phyloP scores from a whole-genome alignment of 2,888 invertebrate genomes.

The Polia nebulosa region DNA sequence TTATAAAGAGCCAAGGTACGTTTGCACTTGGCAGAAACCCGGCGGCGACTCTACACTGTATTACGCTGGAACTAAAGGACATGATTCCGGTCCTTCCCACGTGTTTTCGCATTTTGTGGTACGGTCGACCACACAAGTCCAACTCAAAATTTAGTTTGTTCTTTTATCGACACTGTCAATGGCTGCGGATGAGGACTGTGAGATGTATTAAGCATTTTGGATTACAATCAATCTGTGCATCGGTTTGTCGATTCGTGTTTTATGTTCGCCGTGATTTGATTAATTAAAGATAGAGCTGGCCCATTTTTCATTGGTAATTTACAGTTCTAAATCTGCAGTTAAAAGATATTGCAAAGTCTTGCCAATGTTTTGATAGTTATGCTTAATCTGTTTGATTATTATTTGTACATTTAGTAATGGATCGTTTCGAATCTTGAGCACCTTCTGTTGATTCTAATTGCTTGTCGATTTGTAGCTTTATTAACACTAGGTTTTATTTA shows the following conservation, averaged over 20 bases:
- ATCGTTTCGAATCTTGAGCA: constrained; percentile 13
- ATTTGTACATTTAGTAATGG: not conserved
- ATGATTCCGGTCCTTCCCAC: constrained; percentile 78
- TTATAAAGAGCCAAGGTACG: constrained; percentile 12
- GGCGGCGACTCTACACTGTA: constrained; percentile 37
- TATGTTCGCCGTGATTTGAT: not conserved
- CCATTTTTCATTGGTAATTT: not conserved
- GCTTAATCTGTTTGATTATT: constrained; percentile 10
- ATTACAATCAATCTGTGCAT: not conserved
- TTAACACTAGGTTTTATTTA: too few relatives aligned
- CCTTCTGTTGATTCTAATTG: constrained; percentile 7
- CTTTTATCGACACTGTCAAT: constrained; percentile 12
- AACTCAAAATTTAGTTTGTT: constrained; percentile 50
- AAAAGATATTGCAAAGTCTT: constrained; percentile 10
- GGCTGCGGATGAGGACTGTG: not conserved
- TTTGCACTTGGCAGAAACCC: constrained; percentile 31
- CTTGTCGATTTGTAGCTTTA: not conserved
- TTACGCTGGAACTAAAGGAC: constrained; percentile 68
- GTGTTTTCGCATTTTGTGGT: constrained; percentile 70
- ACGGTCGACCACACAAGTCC: constrained; percentile 65
- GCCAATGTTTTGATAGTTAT: constrained; percentile 9
- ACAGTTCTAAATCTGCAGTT: not conserved
- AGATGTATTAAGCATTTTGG: not conserved
- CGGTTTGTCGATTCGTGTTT: not conserved
- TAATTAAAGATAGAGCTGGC: not conserved